These are phyloP conservation scores for Salvelinus namaycush DNA, from an alignment of 2,113 vertebrate species.

Conservation along the genomic window DNA sequence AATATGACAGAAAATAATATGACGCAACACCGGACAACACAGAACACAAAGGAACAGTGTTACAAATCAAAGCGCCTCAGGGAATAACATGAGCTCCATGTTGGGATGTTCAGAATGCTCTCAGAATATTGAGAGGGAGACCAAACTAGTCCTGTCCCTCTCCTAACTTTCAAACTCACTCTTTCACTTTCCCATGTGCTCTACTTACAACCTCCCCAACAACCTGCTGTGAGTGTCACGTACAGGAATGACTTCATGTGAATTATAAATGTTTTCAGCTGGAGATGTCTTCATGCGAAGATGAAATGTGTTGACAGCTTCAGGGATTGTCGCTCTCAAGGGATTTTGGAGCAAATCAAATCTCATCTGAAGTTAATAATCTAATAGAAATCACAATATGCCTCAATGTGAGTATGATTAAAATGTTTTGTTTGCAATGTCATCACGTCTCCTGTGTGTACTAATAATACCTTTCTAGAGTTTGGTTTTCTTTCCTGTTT, in stretches of 20 bases:
- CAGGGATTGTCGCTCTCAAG: not conserved
- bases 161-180: not conserved
- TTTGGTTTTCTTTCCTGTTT: too few relatives aligned
- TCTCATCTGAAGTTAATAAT: not conserved
- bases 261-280: conserved; percentile 51
- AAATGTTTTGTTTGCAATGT: not conserved
- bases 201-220: conserved; percentile 22
- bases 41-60: conserved; percentile 7
- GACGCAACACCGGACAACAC: not conserved
- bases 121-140: conserved; percentile 1
- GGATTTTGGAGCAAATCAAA: conserved; percentile 14
- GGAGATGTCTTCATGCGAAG: conserved; percentile 21
- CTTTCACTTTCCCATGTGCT: too few relatives aligned
- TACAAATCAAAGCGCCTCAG: not conserved
- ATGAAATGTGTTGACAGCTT: conserved; percentile 7
- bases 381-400: not conserved
- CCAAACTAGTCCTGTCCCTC: conserved; percentile 21
- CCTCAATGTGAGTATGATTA: not conserved
- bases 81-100: conserved; percentile 5
- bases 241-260: conserved; percentile 38
- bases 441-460: not conserved
- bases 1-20: not conserved
- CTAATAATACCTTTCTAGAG: not conserved
- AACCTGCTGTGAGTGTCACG: conserved; percentile 8
- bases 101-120: conserved; percentile 6